A percentile compares a stretch with the other conserved stretches of the same genome.
Evolutionary conservation across 2,113 vertebrate genomes (phyloP).

Genomic region (Campylomormyrus numenius): DNA sequence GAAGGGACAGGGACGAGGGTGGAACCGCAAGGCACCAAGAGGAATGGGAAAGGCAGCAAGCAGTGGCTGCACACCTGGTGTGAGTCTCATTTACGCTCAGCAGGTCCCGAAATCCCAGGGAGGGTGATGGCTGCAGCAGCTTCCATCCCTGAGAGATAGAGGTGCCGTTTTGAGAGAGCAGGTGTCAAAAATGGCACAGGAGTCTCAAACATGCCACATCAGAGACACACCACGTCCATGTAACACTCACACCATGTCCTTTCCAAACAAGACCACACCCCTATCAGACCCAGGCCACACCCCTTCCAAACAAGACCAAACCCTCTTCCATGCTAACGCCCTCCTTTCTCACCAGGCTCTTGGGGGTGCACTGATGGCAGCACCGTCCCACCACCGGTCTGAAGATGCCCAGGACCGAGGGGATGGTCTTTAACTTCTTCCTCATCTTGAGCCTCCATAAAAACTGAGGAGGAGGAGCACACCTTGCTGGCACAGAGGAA

Average conservation of each 20-base stretch:
- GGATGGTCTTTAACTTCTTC: constrained; percentile 44
- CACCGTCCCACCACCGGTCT: constrained; percentile 59
- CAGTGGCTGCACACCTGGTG: constrained; percentile 50
- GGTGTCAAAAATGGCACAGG: neutral
- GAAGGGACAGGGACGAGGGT: neutral
- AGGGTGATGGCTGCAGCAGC: constrained; percentile 35
- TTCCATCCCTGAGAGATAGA: constrained; percentile 44
- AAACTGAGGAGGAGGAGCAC: constrained; percentile 34
- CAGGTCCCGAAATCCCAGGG: constrained; percentile 54
- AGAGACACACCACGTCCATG: neutral
- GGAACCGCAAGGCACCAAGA: neutral
- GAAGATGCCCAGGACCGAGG: constrained; percentile 50
- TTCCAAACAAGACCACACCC: neutral
- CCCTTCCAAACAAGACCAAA: too few species aligned
- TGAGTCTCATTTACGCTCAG: constrained; percentile 54
- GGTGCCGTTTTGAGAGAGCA: constrained; percentile 16
- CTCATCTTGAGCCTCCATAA: constrained; percentile 54
- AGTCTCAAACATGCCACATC: neutral
- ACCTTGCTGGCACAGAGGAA: neutral
- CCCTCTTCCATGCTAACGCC: neutral
- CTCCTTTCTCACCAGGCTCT: constrained; percentile 59
- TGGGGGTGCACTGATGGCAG: constrained; percentile 63
- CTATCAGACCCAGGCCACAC: neutral
- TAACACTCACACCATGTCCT: neutral
- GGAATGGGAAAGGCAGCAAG: neutral